Evolutionary conservation across 2,888 invertebrate genomes (phyloP).

Genomic region (Toxonevra muliebris): DNA sequence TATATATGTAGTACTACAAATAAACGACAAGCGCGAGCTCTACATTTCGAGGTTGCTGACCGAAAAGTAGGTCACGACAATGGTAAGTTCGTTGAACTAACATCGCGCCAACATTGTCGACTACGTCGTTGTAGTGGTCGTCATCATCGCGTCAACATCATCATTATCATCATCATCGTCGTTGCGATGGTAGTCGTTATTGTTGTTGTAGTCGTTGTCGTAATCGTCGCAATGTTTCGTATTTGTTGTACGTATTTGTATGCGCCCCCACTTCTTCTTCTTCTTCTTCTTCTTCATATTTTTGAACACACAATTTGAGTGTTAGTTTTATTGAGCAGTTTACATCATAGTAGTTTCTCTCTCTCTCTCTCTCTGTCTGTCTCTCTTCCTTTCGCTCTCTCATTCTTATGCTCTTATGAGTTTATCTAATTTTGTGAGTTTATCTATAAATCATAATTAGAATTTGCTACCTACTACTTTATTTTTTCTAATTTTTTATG

Average conservation of each 20-base stretch:
- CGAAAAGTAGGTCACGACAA: constrained; percentile 66
- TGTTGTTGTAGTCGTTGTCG: constrained; percentile 39
- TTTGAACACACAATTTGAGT: background rate
- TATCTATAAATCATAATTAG: too few relatives aligned
- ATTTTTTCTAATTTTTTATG: background rate
- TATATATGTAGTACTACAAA: background rate
- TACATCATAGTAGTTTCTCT: too few relatives aligned
- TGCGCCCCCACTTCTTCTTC: too few relatives aligned
- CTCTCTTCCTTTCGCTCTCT: too few relatives aligned
- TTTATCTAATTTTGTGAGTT: too few relatives aligned
- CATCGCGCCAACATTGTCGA: constrained; percentile 44
- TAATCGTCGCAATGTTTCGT: background rate
- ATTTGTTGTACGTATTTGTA: too few relatives aligned
- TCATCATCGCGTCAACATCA: constrained; percentile 18
- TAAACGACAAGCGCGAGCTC: constrained; percentile 51
- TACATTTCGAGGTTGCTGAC: constrained; percentile 66
- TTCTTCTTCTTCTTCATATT: background rate
- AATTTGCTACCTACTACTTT: background rate
- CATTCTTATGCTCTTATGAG: too few relatives aligned
- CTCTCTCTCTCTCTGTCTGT: too few relatives aligned
- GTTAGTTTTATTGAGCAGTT: background rate
- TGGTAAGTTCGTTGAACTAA: constrained; percentile 66
- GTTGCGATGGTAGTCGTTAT: constrained; percentile 28
- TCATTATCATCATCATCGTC: constrained; percentile 8
- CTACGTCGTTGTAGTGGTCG: constrained; percentile 18